These are phyloP conservation scores for Tragulus kanchil DNA, from an alignment of 2,113 vertebrate species.

Conservation along the genomic window DNA sequence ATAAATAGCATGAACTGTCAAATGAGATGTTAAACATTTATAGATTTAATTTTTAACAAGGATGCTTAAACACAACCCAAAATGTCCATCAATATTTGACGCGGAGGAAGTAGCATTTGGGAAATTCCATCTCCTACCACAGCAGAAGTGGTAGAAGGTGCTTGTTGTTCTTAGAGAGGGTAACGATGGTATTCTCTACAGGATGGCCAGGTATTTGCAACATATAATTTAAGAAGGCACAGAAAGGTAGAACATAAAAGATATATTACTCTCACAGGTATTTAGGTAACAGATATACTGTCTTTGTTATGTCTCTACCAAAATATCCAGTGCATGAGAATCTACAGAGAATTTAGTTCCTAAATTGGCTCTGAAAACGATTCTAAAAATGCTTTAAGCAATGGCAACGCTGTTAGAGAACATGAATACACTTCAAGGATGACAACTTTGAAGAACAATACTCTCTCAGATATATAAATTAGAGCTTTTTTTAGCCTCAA, in stretches of 20 bases:
- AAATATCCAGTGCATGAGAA: not conserved
- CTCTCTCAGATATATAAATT: slow-evolving; percentile 20
- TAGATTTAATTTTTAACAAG: slow-evolving; percentile 70
- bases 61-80: slow-evolving; percentile 57
- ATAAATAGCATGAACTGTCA: slow-evolving; percentile 65
- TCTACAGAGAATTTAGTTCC: not conserved
- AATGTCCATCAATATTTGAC: slow-evolving; percentile 67
- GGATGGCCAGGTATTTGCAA: not conserved
- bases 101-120: slow-evolving; percentile 17
- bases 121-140: not conserved
- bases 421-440: not conserved
- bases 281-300: not conserved
- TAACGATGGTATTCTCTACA: not conserved
- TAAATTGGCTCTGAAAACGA: not conserved
- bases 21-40: slow-evolving; percentile 65
- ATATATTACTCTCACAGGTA: not conserved
- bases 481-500: slow-evolving; percentile 40
- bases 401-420: not conserved
- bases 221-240: not conserved
- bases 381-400: not conserved
- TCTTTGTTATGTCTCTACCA: not conserved
- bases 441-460: not conserved
- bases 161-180: not conserved
- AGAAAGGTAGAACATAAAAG: not conserved
- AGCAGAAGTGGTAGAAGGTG: not conserved